Conservation (phyloP, 2,888 invertebrate genomes). For the Globia sparganii region DNA sequence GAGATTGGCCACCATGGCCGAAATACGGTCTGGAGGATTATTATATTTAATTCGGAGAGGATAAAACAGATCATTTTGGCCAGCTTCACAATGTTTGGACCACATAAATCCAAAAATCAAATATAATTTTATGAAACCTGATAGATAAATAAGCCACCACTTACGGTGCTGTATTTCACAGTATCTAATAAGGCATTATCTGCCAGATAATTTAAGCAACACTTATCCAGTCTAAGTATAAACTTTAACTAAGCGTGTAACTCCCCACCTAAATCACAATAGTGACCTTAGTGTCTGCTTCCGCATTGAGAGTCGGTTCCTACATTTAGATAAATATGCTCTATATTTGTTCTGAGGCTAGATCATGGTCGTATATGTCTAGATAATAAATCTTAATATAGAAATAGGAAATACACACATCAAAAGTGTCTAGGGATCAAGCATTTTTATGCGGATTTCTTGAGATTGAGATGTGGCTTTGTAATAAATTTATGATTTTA, state of each 20-base stretch:
- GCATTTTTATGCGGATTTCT: too few relatives aligned
- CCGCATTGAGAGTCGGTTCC: conserved; percentile 4
- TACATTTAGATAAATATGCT: background rate
- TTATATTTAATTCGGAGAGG: background rate
- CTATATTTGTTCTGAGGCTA: conserved; percentile 9
- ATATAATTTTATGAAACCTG: background rate
- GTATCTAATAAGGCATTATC: background rate
- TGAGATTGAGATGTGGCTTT: too few relatives aligned
- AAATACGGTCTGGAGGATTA: too few relatives aligned
- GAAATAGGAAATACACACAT: conserved; percentile 16
- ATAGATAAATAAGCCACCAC: background rate
- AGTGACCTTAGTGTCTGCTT: background rate
- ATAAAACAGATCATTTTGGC: background rate
- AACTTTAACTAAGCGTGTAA: too few relatives aligned
- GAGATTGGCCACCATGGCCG: too few relatives aligned
- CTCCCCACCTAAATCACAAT: background rate
- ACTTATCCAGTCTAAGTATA: background rate
- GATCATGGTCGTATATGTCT: background rate
- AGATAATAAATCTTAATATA: conserved; percentile 13
- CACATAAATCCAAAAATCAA: background rate
- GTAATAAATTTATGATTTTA: too few relatives aligned
- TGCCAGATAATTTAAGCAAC: background rate
- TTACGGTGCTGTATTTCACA: background rate
- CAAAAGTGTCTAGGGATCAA: too few relatives aligned
- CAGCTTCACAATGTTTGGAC: background rate